A percentile compares a stretch with the other conserved stretches of the same genome.
These are phyloP conservation scores for Stylophora pistillata DNA, from an alignment of 64 coral and sea anemone species.

Conservation along the genomic window DNA sequence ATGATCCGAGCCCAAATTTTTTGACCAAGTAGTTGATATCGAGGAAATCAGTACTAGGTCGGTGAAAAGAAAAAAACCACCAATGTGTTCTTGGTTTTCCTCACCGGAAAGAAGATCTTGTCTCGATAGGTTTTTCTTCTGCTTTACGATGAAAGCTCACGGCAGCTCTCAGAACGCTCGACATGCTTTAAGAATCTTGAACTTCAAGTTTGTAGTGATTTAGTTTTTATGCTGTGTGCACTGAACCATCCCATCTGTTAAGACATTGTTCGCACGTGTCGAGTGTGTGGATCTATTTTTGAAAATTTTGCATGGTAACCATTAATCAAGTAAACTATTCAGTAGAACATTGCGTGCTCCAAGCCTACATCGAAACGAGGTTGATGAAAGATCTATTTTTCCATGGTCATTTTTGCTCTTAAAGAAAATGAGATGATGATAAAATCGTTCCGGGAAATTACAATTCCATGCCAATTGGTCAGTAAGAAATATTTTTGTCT, in stretches of 20 bases:
- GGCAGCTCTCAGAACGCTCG: too few relatives aligned
- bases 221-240: too few relatives aligned
- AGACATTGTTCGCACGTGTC: neutral
- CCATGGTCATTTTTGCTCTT: neutral
- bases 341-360: neutral
- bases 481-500: too few relatives aligned
- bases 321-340: too few relatives aligned
- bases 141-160: neutral
- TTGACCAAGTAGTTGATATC: neutral
- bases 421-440: neutral
- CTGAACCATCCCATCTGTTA: too few relatives aligned
- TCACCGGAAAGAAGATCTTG: too few relatives aligned
- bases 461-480: too few relatives aligned
- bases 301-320: neutral
- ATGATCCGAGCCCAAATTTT: neutral
- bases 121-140: neutral
- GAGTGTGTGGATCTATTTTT: neutral
- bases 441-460: neutral
- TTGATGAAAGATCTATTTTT: neutral
- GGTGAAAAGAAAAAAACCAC: too few relatives aligned
- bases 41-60: neutral
- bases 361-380: neutral
- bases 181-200: too few relatives aligned
- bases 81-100: too few relatives aligned
- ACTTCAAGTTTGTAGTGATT: too few relatives aligned